Evolutionary conservation across 2,113 vertebrate genomes (phyloP).

Genomic region (crab-eating macaque (Macaca fascicularis)): T2T-MFA8v1.1 NC_088389.1:16716001-16716500

Average conservation of each 20-base stretch:
- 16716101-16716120: background rate
- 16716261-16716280: constrained; percentile 89
- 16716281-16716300: constrained; percentile 97
- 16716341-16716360: constrained; percentile 91
- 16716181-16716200: background rate
- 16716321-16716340: constrained; percentile 98
- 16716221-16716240: background rate
- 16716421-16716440: background rate
- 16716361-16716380: background rate
- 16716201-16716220: background rate
- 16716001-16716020: background rate
- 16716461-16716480: background rate
- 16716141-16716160: background rate
- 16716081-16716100: background rate
- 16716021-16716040: background rate
- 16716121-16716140: background rate
- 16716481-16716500: background rate
- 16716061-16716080: background rate
- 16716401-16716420: background rate
- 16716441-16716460: background rate
- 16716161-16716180: background rate
- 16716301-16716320: constrained; percentile 98
- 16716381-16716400: background rate
- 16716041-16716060: background rate
- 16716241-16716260: background rate